Percentiles rank a stretch among this genome's conserved stretches.
These are phyloP conservation scores for Ephydatia muelleri DNA, from an alignment of 37 sponge, comb jelly and placozoan species.

Conservation along the genomic window DNA sequence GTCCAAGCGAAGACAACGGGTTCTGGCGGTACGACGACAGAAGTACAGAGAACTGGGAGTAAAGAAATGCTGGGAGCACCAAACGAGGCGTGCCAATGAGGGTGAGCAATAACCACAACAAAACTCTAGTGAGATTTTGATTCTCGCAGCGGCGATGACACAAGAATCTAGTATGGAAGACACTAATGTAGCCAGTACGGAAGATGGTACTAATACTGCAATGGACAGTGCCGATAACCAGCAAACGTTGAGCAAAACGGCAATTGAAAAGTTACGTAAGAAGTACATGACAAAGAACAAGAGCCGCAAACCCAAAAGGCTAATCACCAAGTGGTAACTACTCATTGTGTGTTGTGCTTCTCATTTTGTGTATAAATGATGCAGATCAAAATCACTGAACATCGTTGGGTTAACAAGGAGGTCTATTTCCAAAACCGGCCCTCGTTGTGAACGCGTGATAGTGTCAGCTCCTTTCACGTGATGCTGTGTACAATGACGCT, in stretches of 20 bases:
- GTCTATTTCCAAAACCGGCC: background rate
- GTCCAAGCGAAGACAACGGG: conserved; percentile 72
- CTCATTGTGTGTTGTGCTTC: no score
- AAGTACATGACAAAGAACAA: background rate
- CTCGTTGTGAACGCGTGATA: background rate
- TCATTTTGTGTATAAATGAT: background rate
- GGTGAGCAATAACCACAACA: conserved; percentile 2
- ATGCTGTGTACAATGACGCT: background rate
- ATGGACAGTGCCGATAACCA: background rate
- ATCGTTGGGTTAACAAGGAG: background rate
- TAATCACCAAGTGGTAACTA: background rate
- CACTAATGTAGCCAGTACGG: no score
- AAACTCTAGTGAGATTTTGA: no score
- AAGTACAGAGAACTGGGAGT: conserved; percentile 64
- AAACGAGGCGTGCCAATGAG: conserved; percentile 16
- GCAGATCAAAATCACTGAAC: background rate
- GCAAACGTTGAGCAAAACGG: background rate
- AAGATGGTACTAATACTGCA: no score
- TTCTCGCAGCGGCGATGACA: background rate
- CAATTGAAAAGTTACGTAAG: background rate
- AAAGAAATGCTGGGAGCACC: conserved; percentile 57
- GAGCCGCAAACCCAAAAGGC: background rate
- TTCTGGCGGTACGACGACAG: conserved; percentile 39
- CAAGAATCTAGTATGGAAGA: background rate
- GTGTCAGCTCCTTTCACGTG: background rate